Evolutionary conservation across 2,113 vertebrate species (phyloP).

Genomic region (Amblyornis subalaris): DNA sequence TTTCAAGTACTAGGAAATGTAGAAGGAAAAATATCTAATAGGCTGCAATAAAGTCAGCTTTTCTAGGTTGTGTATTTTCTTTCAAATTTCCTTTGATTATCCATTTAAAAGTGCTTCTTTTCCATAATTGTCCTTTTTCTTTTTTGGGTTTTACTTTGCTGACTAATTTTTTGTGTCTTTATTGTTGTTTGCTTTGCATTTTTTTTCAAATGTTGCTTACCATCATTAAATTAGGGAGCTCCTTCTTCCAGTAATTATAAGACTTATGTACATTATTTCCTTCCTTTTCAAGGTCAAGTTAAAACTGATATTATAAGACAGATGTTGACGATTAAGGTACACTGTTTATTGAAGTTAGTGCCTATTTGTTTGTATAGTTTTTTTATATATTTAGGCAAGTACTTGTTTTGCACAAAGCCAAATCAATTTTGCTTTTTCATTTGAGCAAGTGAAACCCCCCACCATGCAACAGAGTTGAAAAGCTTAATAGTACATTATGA

Average conservation of each 20-base stretch:
- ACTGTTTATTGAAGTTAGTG: neutral
- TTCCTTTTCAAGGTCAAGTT: neutral
- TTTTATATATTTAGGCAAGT: neutral
- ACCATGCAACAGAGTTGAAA: neutral
- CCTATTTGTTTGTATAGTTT: neutral
- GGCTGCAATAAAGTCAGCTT: neutral
- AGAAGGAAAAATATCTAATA: neutral
- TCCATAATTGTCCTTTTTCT: neutral
- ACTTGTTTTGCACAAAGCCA: neutral
- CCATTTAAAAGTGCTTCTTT: neutral
- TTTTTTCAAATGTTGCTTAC: neutral
- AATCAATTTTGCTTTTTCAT: neutral
- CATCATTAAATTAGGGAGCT: neutral
- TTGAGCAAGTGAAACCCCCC: neutral
- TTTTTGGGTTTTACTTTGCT: neutral
- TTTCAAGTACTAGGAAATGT: neutral
- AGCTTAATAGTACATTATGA: neutral
- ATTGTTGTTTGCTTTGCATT: fast-evolving
- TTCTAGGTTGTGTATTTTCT: neutral
- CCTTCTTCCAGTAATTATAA: neutral
- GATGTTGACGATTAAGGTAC: fast-evolving
- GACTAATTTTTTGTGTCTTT: neutral
- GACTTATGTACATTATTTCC: neutral
- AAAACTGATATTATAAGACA: neutral
- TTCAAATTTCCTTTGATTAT: neutral